Base-by-base conservation (phyloP, 2,113 vertebrate genomes). In the Vulpes vulpes region DNA sequence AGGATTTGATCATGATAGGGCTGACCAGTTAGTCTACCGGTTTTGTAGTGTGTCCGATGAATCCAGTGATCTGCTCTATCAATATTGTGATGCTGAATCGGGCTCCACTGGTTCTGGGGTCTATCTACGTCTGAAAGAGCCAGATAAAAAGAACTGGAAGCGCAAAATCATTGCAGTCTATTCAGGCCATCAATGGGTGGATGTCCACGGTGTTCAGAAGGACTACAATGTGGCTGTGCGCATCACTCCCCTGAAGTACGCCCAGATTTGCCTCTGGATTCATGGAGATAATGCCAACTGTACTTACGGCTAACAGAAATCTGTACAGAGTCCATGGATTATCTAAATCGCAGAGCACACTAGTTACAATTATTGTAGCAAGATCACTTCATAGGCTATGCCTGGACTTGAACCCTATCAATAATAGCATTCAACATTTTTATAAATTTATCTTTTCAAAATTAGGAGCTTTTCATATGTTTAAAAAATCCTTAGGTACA, bases 191-290 rank as follows among this genome's bases (percentile, higher is more conserved):
- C 99, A 99, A 98, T 99, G 99, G 99, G 99, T 99, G 97, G 99
- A 99, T 10, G 98, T 99, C 57, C 98, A 99, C 0, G 99, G 99
- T 0, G 96, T 96, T 69, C 99, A 99, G 98, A 99, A 99, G 99
- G 99, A 99, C 99, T 99, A 99, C 98, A 99, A 99, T 8, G 99
- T 99, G 91, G 99, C 99, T 0, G 99, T 99, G 73, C 99, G 99
- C 98, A 99, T 99, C 98, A 99, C 99, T 0, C 99, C 99, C 4
- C 98, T 99, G 67, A 99, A 99, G 98, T 99, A 99, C 2, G 99
- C 99, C 64, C 99, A 99, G 98, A 99, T 99, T 98, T 99, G 99
- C 98, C 99, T 99, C 98, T 99, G 99, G 99, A 98, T 99, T 97
- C 99, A 99, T 1, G 99, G 99, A 8, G 99, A 99, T 64, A 99